phyloP scores from a whole-genome alignment of 2,888 invertebrate genomes.

The Cerastis leucographa region DNA sequence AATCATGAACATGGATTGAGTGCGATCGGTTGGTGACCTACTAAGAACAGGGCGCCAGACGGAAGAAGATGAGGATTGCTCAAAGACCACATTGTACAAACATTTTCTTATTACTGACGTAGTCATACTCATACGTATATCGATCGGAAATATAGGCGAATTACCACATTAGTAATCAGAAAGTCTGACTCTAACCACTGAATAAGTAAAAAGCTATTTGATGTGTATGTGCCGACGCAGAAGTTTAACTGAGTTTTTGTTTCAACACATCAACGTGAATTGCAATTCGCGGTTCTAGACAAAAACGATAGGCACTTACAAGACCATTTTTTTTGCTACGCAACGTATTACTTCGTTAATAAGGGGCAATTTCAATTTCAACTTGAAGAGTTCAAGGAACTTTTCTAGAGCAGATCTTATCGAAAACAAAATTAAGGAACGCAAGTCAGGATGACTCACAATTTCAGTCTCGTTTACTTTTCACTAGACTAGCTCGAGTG shows the following conservation, averaged over 20 bases:
- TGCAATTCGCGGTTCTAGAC: conserved; percentile 21
- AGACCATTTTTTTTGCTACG: not conserved
- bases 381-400: conserved; percentile 37
- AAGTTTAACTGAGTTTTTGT: conserved; percentile 41
- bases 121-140: conserved; percentile 1
- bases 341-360: conserved; percentile 9
- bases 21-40: conserved; percentile 52
- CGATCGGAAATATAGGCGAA: conserved; percentile 13
- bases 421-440: conserved; percentile 47
- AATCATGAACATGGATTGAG: conserved; percentile 30
- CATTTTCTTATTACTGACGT: conserved; percentile 32
- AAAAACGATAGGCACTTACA: conserved; percentile 12
- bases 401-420: conserved; percentile 43
- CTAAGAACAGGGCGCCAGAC: conserved; percentile 47
- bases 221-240: conserved; percentile 2
- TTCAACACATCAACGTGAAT: conserved; percentile 27
- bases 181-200: not conserved
- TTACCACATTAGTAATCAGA: not conserved
- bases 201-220: conserved; percentile 20
- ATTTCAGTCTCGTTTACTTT: conserved; percentile 45
- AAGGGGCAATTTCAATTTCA: conserved; percentile 9
- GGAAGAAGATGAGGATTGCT: conserved; percentile 43
- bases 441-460: conserved; percentile 48
- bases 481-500: conserved; percentile 46
- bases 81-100: conserved; percentile 37